These are phyloP conservation scores for Asarcornis scutulata DNA, from an alignment of 2,113 vertebrate genomes.

Conservation along the genomic window DNA sequence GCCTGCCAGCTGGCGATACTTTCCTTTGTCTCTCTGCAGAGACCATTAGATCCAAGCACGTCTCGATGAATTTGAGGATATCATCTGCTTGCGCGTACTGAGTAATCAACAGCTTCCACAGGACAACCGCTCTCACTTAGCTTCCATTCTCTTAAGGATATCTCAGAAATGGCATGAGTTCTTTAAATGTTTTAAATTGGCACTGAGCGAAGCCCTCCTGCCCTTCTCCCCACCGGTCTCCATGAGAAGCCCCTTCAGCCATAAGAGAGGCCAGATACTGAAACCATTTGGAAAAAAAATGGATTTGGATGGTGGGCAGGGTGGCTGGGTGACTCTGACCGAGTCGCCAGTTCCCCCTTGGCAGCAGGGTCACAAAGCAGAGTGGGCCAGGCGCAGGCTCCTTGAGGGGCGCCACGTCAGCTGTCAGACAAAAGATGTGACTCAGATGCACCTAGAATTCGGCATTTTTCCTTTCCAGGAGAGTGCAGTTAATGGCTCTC, in stretches of 20 bases:
- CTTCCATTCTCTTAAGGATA: not conserved
- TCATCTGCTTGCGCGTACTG: not conserved
- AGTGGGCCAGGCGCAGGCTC: accelerated
- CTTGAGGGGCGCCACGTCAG: not conserved
- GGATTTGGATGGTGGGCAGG: not conserved
- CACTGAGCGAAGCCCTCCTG: not conserved
- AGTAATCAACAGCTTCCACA: not conserved
- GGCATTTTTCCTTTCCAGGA: not conserved
- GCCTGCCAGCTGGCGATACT: not conserved
- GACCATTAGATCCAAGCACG: not conserved
- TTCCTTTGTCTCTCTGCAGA: not conserved
- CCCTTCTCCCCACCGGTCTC: not conserved
- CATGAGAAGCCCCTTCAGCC: not conserved
- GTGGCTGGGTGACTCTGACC: not conserved
- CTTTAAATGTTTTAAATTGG: not conserved
- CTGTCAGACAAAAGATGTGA: not conserved
- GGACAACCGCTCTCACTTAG: not conserved
- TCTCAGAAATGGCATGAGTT: not conserved
- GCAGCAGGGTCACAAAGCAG: not conserved
- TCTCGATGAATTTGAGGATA: not conserved
- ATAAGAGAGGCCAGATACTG: not conserved
- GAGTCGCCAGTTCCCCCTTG: no score
- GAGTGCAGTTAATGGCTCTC: not conserved
- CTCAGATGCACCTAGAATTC: not conserved
- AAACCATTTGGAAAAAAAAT: not conserved